These are phyloP conservation scores for Callionymus lyra DNA, from an alignment of 2,113 vertebrate genomes.

Conservation along the genomic window DNA sequence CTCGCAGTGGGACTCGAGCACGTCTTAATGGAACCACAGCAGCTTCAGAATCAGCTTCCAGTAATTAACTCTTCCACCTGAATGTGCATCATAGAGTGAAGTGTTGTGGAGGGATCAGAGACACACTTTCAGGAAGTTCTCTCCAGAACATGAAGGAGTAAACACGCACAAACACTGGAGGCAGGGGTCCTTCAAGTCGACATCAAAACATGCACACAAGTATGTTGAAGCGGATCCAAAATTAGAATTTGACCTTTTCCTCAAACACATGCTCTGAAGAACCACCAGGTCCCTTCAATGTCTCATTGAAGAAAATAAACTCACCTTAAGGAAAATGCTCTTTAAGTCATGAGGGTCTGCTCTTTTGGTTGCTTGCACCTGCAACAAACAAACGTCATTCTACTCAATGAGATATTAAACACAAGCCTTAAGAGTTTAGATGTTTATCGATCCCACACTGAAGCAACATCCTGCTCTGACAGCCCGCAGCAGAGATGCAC, in stretches of 20 bases:
- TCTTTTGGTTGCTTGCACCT: slow-evolving; percentile 84
- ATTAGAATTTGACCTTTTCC: slow-evolving; percentile 82
- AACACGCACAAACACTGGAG: neutral
- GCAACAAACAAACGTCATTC: slow-evolving; percentile 33
- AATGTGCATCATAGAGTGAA: slow-evolving; percentile 36
- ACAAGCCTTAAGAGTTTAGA: no score
- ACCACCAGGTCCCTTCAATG: slow-evolving; percentile 8
- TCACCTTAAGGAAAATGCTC: slow-evolving; percentile 88
- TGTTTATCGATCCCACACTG: slow-evolving; percentile 4
- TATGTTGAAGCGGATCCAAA: slow-evolving; percentile 70
- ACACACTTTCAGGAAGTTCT: slow-evolving; percentile 26
- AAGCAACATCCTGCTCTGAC: neutral
- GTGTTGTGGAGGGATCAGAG: slow-evolving; percentile 21
- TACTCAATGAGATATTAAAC: neutral
- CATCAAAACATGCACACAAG: neutral
- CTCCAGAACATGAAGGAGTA: slow-evolving; percentile 4
- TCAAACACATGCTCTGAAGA: slow-evolving; percentile 20
- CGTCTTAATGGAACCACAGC: slow-evolving; percentile 69
- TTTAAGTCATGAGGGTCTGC: slow-evolving; percentile 83
- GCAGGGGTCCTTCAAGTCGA: neutral
- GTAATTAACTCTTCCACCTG: slow-evolving; percentile 59
- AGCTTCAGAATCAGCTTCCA: slow-evolving; percentile 54
- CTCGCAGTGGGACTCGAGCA: slow-evolving; percentile 56
- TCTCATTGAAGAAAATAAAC: slow-evolving; percentile 8
- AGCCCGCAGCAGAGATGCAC: slow-evolving; percentile 2